Evolutionary conservation across 2,888 invertebrate species (phyloP).

Genomic region (Monoplex corrugatus): DNA sequence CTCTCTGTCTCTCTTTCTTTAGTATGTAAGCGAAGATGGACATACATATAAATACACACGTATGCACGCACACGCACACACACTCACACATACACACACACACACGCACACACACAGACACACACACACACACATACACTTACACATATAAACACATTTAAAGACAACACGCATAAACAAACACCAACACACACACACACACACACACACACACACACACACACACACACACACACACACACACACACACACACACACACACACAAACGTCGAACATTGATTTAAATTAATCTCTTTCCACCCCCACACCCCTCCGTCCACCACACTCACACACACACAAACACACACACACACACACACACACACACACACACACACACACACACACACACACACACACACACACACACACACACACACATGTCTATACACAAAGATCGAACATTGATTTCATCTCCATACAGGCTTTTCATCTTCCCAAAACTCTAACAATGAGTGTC

Average conservation of each 20-base stretch:
- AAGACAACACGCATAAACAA: neutral
- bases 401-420: too few relatives aligned
- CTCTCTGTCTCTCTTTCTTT: too few relatives aligned
- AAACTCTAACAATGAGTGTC: too few relatives aligned
- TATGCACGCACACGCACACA: neutral
- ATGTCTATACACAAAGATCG: neutral
- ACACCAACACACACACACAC: neutral
- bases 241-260: conserved; percentile 18
- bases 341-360: neutral
- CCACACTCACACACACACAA: too few relatives aligned
- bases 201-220: neutral
- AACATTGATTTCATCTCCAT: neutral
- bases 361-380: too few relatives aligned
- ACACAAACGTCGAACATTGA: neutral
- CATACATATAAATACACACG: neutral
- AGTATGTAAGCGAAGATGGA: too few relatives aligned
- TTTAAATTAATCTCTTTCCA: neutral
- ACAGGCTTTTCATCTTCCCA: too few relatives aligned
- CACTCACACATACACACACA: conserved; percentile 3
- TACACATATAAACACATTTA: neutral
- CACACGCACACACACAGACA: conserved; percentile 31
- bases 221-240: neutral
- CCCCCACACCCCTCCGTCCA: too few relatives aligned
- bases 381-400: neutral
- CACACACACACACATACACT: neutral